phyloP scores from a whole-genome alignment of 2,113 vertebrate species.

The Semicossyphus pulcher region DNA sequence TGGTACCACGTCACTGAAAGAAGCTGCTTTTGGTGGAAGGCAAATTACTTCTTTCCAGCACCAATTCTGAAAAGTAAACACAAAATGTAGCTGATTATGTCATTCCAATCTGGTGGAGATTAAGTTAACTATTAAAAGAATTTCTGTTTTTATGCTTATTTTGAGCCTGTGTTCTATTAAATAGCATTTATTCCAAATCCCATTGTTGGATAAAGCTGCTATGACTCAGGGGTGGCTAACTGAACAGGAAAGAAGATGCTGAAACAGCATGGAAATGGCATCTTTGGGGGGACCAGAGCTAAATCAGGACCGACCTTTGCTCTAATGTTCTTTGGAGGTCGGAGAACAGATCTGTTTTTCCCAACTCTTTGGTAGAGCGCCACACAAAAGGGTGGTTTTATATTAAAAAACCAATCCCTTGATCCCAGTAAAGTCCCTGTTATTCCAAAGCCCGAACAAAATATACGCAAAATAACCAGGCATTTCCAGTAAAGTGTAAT shows the following conservation, averaged over 20 bases:
- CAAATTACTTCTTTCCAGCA: conserved; percentile 8
- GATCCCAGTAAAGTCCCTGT: conserved; percentile 13
- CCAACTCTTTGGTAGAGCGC: background rate
- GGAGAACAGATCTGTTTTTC: conserved; percentile 3
- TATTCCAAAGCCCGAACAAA: conserved; percentile 5
- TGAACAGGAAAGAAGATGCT: background rate
- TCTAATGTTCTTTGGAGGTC: background rate
- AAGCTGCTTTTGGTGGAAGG: background rate
- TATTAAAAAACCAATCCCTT: background rate
- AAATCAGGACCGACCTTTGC: conserved; percentile 12
- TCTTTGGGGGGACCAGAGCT: background rate
- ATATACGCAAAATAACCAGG: conserved; percentile 5
- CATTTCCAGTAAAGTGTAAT: conserved; percentile 13
- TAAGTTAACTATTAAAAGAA: rapidly evolving
- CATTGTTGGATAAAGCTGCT: background rate
- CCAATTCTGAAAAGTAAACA: conserved; percentile 13
- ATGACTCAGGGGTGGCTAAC: background rate
- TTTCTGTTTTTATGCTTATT: background rate
- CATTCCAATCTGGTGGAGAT: background rate
- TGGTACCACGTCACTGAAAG: background rate
- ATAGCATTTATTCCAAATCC: background rate
- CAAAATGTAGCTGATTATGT: background rate
- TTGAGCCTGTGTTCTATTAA: background rate
- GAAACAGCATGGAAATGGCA: background rate
- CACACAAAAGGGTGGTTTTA: background rate